These are phyloP conservation scores for Altica lythri DNA, from an alignment of 2,888 invertebrate species.

Conservation along the genomic window DNA sequence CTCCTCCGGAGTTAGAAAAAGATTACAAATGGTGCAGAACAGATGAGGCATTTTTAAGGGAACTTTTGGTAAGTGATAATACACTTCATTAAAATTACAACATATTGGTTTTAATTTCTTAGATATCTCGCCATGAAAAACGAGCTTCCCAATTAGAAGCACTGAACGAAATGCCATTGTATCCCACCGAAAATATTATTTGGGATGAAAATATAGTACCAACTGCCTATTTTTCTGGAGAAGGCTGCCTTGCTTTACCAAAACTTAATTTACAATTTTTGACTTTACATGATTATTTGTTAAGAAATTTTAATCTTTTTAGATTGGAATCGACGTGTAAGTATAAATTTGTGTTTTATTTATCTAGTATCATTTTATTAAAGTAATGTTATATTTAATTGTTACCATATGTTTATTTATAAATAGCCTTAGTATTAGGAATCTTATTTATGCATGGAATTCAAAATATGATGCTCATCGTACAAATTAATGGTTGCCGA, in stretches of 20 bases:
- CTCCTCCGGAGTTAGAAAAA: slow-evolving; percentile 70
- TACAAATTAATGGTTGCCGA: too few relatives aligned
- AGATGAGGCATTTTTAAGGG: slow-evolving; percentile 82
- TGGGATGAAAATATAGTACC: slow-evolving; percentile 99
- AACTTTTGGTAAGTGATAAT: slow-evolving; percentile 72
- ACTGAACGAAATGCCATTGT: slow-evolving; percentile 96
- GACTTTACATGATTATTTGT: slow-evolving; percentile 95
- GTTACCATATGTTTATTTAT: too few relatives aligned
- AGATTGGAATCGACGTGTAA: slow-evolving; percentile 96
- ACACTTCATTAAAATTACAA: not conserved
- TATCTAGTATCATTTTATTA: too few relatives aligned
- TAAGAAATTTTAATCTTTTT: slow-evolving; percentile 97
- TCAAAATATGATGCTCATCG: not conserved
- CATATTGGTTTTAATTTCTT: slow-evolving; percentile 26
- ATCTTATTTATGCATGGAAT: not conserved
- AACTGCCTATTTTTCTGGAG: slow-evolving; percentile 95
- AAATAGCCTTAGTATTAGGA: not conserved
- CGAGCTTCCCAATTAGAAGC: slow-evolving; percentile 91
- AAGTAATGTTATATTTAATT: too few relatives aligned
- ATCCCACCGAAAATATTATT: slow-evolving; percentile 96
- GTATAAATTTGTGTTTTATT: too few relatives aligned
- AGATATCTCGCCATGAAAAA: slow-evolving; percentile 85
- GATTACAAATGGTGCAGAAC: slow-evolving; percentile 76
- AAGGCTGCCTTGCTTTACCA: slow-evolving; percentile 93
- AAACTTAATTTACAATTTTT: slow-evolving; percentile 98